Percentiles rank a stretch among this genome's conserved stretches.
These are phyloP conservation scores for Aphodius sticticus DNA, from an alignment of 2,888 invertebrate species.

Conservation along the genomic window DNA sequence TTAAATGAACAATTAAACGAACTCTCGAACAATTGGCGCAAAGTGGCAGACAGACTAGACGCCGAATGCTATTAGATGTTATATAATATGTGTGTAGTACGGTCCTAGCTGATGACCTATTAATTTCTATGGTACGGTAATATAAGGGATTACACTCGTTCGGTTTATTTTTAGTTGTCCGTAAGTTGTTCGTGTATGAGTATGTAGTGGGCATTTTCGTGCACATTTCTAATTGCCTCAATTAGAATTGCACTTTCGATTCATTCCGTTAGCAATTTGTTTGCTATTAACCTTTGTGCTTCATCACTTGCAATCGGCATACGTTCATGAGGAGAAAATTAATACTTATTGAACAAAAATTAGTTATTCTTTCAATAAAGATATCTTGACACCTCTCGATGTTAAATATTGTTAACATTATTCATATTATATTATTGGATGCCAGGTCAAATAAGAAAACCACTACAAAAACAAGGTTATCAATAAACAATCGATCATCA, in stretches of 20 bases:
- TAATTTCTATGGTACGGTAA: slow-evolving; percentile 25
- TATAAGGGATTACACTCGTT: background rate
- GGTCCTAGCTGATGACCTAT: slow-evolving; percentile 31
- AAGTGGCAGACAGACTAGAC: slow-evolving; percentile 37
- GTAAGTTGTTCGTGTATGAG: no score
- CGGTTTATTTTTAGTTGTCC: background rate
- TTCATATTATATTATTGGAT: no score
- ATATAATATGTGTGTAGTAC: slow-evolving; percentile 16
- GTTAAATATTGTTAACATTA: no score
- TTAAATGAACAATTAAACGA: slow-evolving; percentile 28
- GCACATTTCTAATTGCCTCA: background rate
- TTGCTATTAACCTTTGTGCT: background rate
- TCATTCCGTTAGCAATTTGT: background rate
- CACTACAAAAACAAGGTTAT: no score
- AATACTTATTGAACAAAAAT: no score
- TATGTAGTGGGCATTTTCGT: background rate
- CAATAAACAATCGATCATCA: no score
- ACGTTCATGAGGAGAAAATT: no score
- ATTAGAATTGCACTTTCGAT: background rate
- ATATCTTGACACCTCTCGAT: no score
- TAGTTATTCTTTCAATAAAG: no score
- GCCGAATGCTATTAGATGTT: slow-evolving; percentile 37
- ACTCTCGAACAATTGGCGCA: slow-evolving; percentile 32
- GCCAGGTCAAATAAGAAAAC: no score
- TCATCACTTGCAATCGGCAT: background rate